phyloP scores from a whole-genome alignment of 2,888 invertebrate genomes.

The Antheraea yamamai region DNA sequence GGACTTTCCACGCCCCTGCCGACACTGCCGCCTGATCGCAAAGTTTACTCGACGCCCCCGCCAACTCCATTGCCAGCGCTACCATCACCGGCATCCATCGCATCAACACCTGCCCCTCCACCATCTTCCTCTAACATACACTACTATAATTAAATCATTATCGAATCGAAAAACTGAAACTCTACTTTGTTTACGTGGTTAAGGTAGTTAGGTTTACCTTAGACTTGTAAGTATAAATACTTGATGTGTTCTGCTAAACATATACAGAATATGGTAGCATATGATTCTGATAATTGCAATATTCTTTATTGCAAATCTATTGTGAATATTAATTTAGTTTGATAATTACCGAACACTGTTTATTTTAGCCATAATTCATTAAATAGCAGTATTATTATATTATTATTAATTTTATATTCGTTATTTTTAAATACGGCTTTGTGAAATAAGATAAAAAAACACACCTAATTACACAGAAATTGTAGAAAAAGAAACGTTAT shows the following conservation, averaged over 20 bases:
- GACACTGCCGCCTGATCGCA: constrained; percentile 80
- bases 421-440: background rate
- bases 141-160: constrained; percentile 47
- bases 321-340: constrained; percentile 11
- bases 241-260: constrained; percentile 1
- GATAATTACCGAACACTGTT: background rate
- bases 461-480: background rate
- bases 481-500: background rate
- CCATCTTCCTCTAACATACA: constrained; percentile 66
- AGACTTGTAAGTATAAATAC: constrained; percentile 4
- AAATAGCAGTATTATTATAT: background rate
- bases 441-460: background rate
- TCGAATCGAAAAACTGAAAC: background rate
- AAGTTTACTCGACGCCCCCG: constrained; percentile 80
- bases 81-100: constrained; percentile 61
- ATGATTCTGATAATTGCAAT: background rate
- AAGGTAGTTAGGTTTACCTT: background rate
- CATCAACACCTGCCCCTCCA: constrained; percentile 71
- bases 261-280: background rate
- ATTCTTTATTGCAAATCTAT: background rate
- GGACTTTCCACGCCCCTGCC: constrained; percentile 67
- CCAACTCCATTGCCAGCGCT: constrained; percentile 80
- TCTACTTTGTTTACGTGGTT: background rate
- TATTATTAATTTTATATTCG: background rate
- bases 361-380: background rate